These are phyloP conservation scores for Podarcis muralis DNA, from an alignment of 2,113 vertebrate species.

Conservation along the genomic window DNA sequence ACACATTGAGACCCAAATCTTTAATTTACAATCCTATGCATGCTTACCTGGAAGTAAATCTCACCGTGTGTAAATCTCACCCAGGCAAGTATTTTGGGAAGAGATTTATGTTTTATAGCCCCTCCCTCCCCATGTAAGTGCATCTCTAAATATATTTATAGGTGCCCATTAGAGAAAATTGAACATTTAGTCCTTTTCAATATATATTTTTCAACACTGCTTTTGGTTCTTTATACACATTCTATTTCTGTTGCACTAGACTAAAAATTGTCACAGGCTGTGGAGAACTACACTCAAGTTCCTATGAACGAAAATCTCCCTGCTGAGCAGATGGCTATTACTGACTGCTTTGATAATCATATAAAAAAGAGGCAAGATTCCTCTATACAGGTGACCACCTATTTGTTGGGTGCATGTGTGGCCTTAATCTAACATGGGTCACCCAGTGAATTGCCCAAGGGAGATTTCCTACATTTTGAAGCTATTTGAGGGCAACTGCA, in stretches of 20 bases:
- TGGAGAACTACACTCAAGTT: not conserved
- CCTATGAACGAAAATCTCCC: not conserved
- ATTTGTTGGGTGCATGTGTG: not conserved
- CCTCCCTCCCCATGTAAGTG: not conserved
- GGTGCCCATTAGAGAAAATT: not conserved
- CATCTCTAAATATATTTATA: slow-evolving; percentile 16
- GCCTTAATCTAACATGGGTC: not conserved
- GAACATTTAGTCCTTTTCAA: no score
- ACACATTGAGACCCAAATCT: slow-evolving; percentile 25
- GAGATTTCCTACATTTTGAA: not conserved
- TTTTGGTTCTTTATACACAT: slow-evolving; percentile 46
- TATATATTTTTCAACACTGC: not conserved
- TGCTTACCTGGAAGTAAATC: not conserved
- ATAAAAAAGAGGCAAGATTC: not conserved
- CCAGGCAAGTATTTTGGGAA: not conserved
- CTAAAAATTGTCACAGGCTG: not conserved
- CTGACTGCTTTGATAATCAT: not conserved
- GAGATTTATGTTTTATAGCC: not conserved
- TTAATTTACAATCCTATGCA: slow-evolving; percentile 18
- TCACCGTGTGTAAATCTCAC: not conserved
- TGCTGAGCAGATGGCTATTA: not conserved
- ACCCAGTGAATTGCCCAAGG: not conserved
- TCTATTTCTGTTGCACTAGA: slow-evolving; percentile 12
- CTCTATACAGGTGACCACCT: not conserved
- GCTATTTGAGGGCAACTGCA: not conserved